A percentile compares a stretch with the other conserved stretches of the same genome.
Evolutionary conservation across 1,140 invertebrate species (phyloP).

Genomic region (Anastrepha obliqua): DNA sequence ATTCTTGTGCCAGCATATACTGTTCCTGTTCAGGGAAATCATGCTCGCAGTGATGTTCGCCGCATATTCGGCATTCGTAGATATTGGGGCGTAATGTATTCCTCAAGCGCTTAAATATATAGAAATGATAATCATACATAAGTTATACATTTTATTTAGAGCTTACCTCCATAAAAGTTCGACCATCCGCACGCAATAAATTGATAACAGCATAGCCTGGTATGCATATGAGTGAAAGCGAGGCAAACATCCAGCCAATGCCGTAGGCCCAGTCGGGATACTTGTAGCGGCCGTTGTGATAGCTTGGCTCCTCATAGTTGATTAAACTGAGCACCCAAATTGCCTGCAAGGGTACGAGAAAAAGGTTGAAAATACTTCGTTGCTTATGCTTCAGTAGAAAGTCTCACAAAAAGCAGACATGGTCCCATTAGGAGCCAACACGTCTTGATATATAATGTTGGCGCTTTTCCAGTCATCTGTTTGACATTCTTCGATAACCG

Average conservation of each 20-base stretch:
- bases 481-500: conserved; percentile 87
- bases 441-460: conserved; percentile 87
- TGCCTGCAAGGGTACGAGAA: conserved; percentile 76
- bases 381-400: not conserved
- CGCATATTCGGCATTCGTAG: conserved; percentile 78
- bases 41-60: conserved; percentile 75
- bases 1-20: conserved; percentile 70
- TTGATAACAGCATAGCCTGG: conserved; percentile 86
- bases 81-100: conserved; percentile 77
- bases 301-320: conserved; percentile 88
- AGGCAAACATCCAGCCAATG: conserved; percentile 90
- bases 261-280: conserved; percentile 91
- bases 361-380: not conserved
- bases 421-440: conserved; percentile 91
- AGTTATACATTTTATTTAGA: not conserved
- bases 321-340: conserved; percentile 92
- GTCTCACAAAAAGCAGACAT: conserved; percentile 84
- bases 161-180: conserved; percentile 82
- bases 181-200: conserved; percentile 82
- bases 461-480: conserved; percentile 89
- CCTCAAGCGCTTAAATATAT: conserved; percentile 75
- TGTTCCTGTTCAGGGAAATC: conserved; percentile 72
- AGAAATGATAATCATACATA: not conserved
- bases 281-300: conserved; percentile 84
- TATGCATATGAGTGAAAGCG: conserved; percentile 88